These are phyloP conservation scores for Notodonta dromedarius DNA, from an alignment of 2,888 invertebrate species.

Conservation along the genomic window DNA sequence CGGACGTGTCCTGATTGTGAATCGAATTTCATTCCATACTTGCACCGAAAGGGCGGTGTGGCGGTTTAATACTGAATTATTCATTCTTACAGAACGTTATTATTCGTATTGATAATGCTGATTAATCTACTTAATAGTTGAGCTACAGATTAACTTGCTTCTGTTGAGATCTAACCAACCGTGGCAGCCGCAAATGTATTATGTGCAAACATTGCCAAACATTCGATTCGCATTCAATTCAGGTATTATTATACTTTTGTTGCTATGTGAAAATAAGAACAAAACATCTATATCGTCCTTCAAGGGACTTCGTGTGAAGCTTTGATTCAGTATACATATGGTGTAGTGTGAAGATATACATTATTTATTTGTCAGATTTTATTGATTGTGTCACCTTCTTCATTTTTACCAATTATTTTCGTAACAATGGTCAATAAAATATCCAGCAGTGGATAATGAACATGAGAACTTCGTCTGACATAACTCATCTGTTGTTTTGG, in stretches of 20 bases:
- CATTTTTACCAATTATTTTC: slow-evolving; percentile 36
- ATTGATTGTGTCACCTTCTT: slow-evolving; percentile 23
- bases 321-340: too few relatives aligned
- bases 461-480: slow-evolving; percentile 37
- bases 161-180: slow-evolving; percentile 28
- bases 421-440: slow-evolving; percentile 61
- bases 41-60: slow-evolving; percentile 46
- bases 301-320: not conserved
- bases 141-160: slow-evolving; percentile 24
- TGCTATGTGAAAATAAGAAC: slow-evolving; percentile 24
- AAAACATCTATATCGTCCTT: not conserved
- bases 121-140: slow-evolving; percentile 35
- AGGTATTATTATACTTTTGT: slow-evolving; percentile 13
- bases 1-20: slow-evolving; percentile 65
- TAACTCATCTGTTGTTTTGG: slow-evolving; percentile 52
- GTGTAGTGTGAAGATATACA: not conserved
- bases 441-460: slow-evolving; percentile 46
- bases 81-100: slow-evolving; percentile 44
- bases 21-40: slow-evolving; percentile 56
- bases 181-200: slow-evolving; percentile 26
- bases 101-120: slow-evolving; percentile 33
- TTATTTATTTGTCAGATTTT: slow-evolving; percentile 12
- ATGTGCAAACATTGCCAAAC: slow-evolving; percentile 28
- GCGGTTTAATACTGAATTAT: slow-evolving; percentile 52
- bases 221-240: slow-evolving; percentile 31